phyloP scores from a whole-genome alignment of 2,113 vertebrate species.

The Brachirus orientalis region DNA sequence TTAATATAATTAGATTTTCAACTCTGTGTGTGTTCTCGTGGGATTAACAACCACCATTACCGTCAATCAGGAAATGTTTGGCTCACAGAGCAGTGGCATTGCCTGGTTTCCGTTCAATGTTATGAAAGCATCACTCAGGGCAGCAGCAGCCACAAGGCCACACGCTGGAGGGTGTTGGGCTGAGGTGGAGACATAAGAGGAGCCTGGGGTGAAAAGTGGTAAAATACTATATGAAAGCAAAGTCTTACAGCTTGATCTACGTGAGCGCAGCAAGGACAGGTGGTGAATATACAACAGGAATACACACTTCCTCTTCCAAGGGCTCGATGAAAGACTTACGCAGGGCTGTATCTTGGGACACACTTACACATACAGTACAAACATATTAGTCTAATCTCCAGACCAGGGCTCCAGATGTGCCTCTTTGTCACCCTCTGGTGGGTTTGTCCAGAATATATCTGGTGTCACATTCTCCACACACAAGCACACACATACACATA shows the following conservation, averaged over 20 bases:
- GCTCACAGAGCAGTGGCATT: conserved; percentile 26
- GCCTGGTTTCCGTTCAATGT: conserved; percentile 25
- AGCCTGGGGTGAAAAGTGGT: conserved; percentile 26
- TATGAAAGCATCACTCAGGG: conserved; percentile 29
- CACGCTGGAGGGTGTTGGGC: conserved; percentile 46
- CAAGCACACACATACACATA: conserved; percentile 9
- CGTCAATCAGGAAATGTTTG: conserved; percentile 36
- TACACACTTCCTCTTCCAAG: conserved; percentile 41
- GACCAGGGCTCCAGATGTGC: conserved; percentile 39
- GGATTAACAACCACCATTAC: conserved; percentile 34
- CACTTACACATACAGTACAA: conserved; percentile 39
- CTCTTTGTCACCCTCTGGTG: conserved; percentile 75
- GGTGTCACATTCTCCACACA: conserved; percentile 10
- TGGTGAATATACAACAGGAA: conserved; percentile 48
- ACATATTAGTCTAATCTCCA: conserved; percentile 43
- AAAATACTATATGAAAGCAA: conserved; percentile 45
- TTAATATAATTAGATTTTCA: conserved; percentile 42
- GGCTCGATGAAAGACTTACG: conserved; percentile 48
- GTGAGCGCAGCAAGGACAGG: conserved; percentile 55
- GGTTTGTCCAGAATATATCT: conserved; percentile 58
- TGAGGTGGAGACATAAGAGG: conserved; percentile 35
- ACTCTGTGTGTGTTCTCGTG: conserved; percentile 45
- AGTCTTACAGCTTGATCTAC: conserved; percentile 53
- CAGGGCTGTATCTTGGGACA: conserved; percentile 38
- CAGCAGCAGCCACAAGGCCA: conserved; percentile 52